Conservation (phyloP, 2,888 invertebrate genomes). For the Tenthredo scrophulariae region DNA sequence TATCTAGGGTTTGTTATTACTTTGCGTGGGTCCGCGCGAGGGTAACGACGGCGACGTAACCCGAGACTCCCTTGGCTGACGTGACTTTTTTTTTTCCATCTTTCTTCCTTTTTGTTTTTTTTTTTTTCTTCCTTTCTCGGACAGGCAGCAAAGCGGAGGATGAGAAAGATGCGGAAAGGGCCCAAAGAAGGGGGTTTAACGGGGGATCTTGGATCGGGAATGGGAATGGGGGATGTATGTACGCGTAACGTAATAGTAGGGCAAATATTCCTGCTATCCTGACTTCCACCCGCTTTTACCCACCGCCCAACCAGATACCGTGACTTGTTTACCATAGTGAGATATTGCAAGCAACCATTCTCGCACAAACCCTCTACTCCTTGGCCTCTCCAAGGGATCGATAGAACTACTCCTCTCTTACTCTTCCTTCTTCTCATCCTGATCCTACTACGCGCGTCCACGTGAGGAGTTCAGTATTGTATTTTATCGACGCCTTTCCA, state of each 20-base stretch:
- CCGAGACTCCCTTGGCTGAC: constrained; percentile 14
- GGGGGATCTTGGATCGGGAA: constrained; percentile 7
- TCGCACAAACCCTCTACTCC: neutral
- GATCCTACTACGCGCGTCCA: constrained; percentile 25
- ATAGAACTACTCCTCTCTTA: constrained; percentile 39
- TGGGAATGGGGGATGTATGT: constrained; percentile 9
- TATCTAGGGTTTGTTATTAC: constrained; percentile 31
- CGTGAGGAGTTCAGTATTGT: neutral
- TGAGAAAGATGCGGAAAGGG: constrained; percentile 20
- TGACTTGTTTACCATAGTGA: constrained; percentile 66
- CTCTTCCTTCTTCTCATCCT: constrained; percentile 18
- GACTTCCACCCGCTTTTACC: constrained; percentile 55
- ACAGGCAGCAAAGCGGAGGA: constrained; percentile 44
- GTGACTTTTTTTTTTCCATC: neutral
- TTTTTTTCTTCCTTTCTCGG: neutral
- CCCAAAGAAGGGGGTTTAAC: neutral
- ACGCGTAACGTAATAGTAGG: constrained; percentile 66
- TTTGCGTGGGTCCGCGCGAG: neutral
- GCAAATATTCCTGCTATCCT: constrained; percentile 65
- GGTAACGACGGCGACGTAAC: constrained; percentile 23
- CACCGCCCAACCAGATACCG: constrained; percentile 56
- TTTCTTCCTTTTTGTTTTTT: neutral
- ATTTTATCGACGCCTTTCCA: neutral
- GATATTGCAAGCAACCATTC: constrained; percentile 63
- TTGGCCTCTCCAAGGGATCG: constrained; percentile 27